Percentiles rank a stretch among this genome's conserved stretches.
Evolutionary conservation across 2,888 invertebrate species (phyloP).

Genomic region (Buathra laborator): DNA sequence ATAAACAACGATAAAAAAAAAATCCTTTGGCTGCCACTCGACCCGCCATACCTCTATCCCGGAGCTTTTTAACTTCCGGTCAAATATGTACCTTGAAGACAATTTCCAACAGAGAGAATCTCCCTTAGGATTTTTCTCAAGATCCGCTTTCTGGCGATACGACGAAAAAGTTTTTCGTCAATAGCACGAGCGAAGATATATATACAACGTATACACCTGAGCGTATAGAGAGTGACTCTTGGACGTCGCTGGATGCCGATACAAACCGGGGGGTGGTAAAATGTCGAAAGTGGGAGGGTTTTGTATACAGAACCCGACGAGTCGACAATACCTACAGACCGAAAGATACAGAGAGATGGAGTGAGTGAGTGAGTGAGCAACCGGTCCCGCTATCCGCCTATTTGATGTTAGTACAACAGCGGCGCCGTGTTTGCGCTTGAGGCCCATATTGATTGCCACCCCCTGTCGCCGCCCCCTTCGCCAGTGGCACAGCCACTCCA

Average conservation of each 20-base stretch:
- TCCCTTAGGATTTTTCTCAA: neutral
- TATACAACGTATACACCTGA: neutral
- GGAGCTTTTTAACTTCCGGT: constrained; percentile 21
- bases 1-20: neutral
- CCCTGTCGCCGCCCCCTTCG: constrained; percentile 80
- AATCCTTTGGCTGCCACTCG: neutral
- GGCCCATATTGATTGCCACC: constrained; percentile 85
- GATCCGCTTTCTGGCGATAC: neutral
- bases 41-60: neutral
- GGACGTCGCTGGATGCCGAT: constrained; percentile 64
- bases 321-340: constrained; percentile 60
- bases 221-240: constrained; percentile 3
- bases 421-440: constrained; percentile 85
- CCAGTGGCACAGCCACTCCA: constrained; percentile 78
- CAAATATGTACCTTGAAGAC: constrained; percentile 37
- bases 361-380: constrained; percentile 75
- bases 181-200: neutral
- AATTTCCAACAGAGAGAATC: neutral
- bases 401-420: constrained; percentile 85
- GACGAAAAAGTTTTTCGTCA: neutral
- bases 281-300: constrained; percentile 73
- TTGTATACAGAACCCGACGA: constrained; percentile 61
- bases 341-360: constrained; percentile 49
- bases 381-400: constrained; percentile 84
- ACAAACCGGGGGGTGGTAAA: constrained; percentile 70